Base-by-base conservation (phyloP, 2,113 vertebrate species). In the Hippocampus comes region DNA sequence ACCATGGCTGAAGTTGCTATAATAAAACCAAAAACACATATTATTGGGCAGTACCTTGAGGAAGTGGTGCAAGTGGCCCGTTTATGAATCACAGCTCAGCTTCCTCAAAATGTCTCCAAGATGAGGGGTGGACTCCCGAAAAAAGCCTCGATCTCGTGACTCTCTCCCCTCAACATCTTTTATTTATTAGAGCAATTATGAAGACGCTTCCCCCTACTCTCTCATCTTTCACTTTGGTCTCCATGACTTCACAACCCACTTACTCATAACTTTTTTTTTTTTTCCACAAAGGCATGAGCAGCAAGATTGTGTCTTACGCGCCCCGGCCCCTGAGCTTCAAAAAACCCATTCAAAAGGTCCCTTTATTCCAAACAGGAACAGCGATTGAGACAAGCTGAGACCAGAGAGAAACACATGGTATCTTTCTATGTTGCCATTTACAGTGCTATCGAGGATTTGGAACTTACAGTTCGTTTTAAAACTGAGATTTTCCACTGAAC, bases 1-100 rank as follows among this genome's bases (percentile, higher is more conserved):
- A 90, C 92, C 95, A 96, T 96, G 76, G 63, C 76, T 82, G 78
- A 57, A 15, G 5, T 27, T 27, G n/a, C 14, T 46, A 25, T 61
- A 61, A 60, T 17, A 30, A 60, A 61, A 61, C 3, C 15, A 46
- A 25, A 2, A 66, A 46, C 9, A 48, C 3, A n/a, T 56, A 61
- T 30, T 61, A 61, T 48, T 48, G 23, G 42, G 64, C 23, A 8
- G 6, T 66, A 23, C 8, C 15, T 12, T 27, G 12, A 6, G 64
- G 64, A 66, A 66, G 42, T 66, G 64, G 48, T 6, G 41, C 63
- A 66, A 66, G 42, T 1, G 27, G 59, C 17, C 15, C 27, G 14
- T 15, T 34, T 18, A 66, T 66, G 64, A 66, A 9, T 66, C 64
- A 66, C 14, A 46, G 43, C 23, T 15, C n/a, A 27, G 43, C 64